Evolutionary conservation across 2,797 vertebrate species (phyloP).

Genomic region (Cyclura pinguis): DNA sequence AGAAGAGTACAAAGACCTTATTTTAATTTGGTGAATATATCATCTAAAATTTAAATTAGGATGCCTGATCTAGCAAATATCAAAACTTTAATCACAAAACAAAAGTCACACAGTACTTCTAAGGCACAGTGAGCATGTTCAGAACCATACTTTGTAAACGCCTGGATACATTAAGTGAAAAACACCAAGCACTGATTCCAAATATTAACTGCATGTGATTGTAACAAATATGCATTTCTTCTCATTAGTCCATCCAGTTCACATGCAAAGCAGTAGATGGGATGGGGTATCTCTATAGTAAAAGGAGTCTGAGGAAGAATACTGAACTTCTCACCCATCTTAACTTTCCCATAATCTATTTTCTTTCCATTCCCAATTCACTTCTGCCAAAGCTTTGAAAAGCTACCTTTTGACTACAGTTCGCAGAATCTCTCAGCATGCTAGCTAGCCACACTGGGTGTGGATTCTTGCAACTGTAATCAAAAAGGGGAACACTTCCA

Average conservation of each 20-base stretch:
- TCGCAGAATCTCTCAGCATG: no score
- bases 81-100: conserved; percentile 38
- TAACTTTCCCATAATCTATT: no score
- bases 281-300: neutral
- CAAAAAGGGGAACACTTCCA: no score
- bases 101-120: conserved; percentile 43
- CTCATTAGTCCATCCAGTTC: neutral
- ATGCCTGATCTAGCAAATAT: conserved; percentile 37
- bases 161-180: conserved; percentile 26
- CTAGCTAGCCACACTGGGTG: no score
- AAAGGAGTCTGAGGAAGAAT: neutral
- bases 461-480: no score
- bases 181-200: neutral
- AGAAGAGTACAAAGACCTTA: neutral
- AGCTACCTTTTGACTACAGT: no score
- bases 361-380: neutral
- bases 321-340: neutral
- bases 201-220: neutral
- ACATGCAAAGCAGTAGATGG: neutral
- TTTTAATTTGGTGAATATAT: conserved; percentile 7
- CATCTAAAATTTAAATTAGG: conserved; percentile 46
- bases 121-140: conserved; percentile 35
- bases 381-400: no score
- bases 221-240: conserved; percentile 22
- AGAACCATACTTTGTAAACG: conserved; percentile 20